Conservation (phyloP, 1,140 invertebrate genomes). For the Tetramorium simillimum region DNA sequence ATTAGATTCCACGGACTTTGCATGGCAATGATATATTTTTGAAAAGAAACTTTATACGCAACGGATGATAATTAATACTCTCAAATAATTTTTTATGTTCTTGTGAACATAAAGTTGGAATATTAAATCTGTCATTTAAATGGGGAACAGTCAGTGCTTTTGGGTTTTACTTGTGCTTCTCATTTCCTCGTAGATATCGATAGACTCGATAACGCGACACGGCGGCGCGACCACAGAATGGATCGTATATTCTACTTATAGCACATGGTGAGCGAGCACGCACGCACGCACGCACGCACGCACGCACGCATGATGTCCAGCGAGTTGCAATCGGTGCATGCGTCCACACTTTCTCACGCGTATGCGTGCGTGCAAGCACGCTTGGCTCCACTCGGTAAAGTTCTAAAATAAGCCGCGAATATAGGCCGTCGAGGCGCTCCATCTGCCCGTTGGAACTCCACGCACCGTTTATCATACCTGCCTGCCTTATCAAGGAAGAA, state of each 20-base stretch:
- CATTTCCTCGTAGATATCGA: slow-evolving; percentile 32
- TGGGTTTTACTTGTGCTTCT: neutral
- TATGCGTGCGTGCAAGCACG: slow-evolving; percentile 55
- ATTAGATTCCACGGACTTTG: no score
- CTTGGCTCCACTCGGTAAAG: slow-evolving; percentile 40
- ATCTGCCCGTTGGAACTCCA: slow-evolving; percentile 70
- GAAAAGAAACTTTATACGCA: neutral
- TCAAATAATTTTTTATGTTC: neutral
- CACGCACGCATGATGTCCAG: slow-evolving; percentile 60
- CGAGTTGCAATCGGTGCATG: slow-evolving; percentile 50
- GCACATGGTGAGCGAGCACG: slow-evolving; percentile 28
- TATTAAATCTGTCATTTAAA: neutral
- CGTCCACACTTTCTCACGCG: slow-evolving; percentile 46
- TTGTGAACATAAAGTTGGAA: neutral
- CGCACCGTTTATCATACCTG: slow-evolving; percentile 58
- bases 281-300: slow-evolving; percentile 47
- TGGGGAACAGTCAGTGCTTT: neutral
- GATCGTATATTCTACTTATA: slow-evolving; percentile 56
- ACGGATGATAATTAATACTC: neutral
- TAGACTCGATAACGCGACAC: slow-evolving; percentile 37
- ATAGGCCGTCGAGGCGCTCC: slow-evolving; percentile 69
- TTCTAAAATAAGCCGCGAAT: slow-evolving; percentile 75
- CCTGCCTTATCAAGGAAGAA: slow-evolving; percentile 55
- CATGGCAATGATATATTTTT: neutral
- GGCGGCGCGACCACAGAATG: slow-evolving; percentile 30